phyloP scores from a whole-genome alignment of 1,140 invertebrate genomes.

The Dreissena polymorpha region DNA sequence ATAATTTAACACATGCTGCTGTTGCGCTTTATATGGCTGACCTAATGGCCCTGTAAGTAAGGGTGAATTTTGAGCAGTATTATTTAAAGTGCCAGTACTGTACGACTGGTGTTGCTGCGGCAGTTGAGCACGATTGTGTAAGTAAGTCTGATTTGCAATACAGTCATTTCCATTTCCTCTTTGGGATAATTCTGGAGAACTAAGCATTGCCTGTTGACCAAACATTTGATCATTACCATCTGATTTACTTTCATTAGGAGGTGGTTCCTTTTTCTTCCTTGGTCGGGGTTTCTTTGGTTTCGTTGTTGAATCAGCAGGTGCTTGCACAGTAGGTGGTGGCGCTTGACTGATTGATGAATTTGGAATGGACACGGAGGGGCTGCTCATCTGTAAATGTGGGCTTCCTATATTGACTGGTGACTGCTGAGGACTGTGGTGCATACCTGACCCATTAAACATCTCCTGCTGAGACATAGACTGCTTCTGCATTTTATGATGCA shows the following conservation, averaged over 20 bases:
- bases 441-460: constrained; percentile 54
- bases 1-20: constrained; percentile 33
- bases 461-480: constrained; percentile 21
- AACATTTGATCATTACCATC: constrained; percentile 19
- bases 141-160: constrained; percentile 49
- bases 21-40: constrained; percentile 16
- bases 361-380: constrained; percentile 63
- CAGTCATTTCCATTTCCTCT: constrained; percentile 41
- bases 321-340: constrained; percentile 69
- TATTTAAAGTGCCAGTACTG: not conserved
- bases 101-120: constrained; percentile 17
- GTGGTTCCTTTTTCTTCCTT: constrained; percentile 66
- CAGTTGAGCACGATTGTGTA: too few species aligned
- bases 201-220: constrained; percentile 12
- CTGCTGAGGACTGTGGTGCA: constrained; percentile 68
- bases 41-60: constrained; percentile 29
- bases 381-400: constrained; percentile 57
- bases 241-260: constrained; percentile 14
- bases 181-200: constrained; percentile 27
- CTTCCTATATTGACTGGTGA: constrained; percentile 63
- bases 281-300: constrained; percentile 71
- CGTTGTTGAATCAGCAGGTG: constrained; percentile 76
- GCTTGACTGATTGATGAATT: constrained; percentile 62
- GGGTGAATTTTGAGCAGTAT: constrained; percentile 37
- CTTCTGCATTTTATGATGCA: constrained; percentile 29